Conservation (phyloP, 2,888 invertebrate species). For the Eumerus sabulonum region DNA sequence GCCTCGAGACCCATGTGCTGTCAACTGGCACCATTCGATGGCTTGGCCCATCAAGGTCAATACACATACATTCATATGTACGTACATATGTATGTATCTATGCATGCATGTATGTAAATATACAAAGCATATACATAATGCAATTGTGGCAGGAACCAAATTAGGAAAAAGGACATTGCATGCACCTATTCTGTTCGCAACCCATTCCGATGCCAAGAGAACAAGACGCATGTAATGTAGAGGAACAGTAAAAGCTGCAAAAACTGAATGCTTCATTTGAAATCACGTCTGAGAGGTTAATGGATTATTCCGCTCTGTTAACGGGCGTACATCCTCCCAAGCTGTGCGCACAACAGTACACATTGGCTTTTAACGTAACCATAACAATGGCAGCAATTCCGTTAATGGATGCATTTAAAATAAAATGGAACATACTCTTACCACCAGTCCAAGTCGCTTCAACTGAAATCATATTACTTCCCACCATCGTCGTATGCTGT, state of each 20-base stretch:
- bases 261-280: conserved; percentile 33
- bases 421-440: conserved; percentile 39
- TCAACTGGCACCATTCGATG: too few species aligned
- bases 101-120: too few species aligned
- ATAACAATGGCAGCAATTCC: conserved; percentile 47
- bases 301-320: conserved; percentile 63
- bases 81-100: too few species aligned
- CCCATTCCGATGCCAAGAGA: too few species aligned
- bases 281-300: conserved; percentile 63
- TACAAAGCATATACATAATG: too few species aligned
- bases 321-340: conserved; percentile 37
- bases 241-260: neutral
- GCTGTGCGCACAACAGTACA: conserved; percentile 40
- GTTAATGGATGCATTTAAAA: conserved; percentile 58
- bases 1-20: too few species aligned
- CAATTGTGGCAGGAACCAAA: too few species aligned
- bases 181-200: too few species aligned
- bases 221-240: too few species aligned
- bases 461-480: conserved; percentile 31
- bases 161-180: too few species aligned
- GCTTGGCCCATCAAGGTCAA: too few species aligned
- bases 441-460: neutral
- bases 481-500: neutral
- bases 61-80: too few species aligned
- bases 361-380: conserved; percentile 40